Evolutionary conservation across 2,797 vertebrate species (phyloP).

Genomic region (Neomorphus geoffroyi): DNA sequence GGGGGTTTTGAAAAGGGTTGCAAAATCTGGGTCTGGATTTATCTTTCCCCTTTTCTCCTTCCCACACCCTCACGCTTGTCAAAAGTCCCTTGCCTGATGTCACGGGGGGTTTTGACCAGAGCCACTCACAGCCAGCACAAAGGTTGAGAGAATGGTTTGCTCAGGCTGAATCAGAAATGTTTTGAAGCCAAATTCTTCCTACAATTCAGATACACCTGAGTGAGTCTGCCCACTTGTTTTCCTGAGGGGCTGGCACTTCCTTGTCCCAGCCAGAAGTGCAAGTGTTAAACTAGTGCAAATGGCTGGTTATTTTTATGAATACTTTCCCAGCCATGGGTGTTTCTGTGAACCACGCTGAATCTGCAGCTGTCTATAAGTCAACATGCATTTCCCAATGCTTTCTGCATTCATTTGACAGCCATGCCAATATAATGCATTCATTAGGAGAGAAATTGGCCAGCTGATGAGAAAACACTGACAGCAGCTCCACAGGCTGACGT

Average conservation of each 20-base stretch:
- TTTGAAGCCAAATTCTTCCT: constrained; percentile 10
- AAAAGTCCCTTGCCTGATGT: not conserved
- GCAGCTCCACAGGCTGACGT: not conserved
- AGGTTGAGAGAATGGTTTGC: not conserved
- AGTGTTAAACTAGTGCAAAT: not conserved
- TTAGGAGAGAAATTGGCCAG: not conserved
- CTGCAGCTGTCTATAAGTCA: constrained; percentile 25
- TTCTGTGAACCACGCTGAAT: not conserved
- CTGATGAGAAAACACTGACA: not conserved
- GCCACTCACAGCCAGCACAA: not conserved
- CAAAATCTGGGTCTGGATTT: not conserved
- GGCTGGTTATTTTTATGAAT: not conserved
- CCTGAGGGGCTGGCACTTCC: not conserved
- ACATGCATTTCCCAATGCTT: not conserved
- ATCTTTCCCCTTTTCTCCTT: not conserved
- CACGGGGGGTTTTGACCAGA: not conserved
- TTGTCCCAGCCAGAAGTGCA: not conserved
- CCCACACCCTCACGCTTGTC: not conserved
- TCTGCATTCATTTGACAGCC: not conserved
- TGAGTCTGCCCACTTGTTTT: not conserved
- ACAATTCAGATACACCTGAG: not conserved
- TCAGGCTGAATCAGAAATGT: not conserved
- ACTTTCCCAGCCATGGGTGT: constrained; percentile 19
- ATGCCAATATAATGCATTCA: not conserved
- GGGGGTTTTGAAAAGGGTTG: constrained; percentile 13